Evolutionary conservation across 1,140 invertebrate species (phyloP), one percentile per base, ranked within the genome.

Genomic region (Patella vulgata): DNA sequence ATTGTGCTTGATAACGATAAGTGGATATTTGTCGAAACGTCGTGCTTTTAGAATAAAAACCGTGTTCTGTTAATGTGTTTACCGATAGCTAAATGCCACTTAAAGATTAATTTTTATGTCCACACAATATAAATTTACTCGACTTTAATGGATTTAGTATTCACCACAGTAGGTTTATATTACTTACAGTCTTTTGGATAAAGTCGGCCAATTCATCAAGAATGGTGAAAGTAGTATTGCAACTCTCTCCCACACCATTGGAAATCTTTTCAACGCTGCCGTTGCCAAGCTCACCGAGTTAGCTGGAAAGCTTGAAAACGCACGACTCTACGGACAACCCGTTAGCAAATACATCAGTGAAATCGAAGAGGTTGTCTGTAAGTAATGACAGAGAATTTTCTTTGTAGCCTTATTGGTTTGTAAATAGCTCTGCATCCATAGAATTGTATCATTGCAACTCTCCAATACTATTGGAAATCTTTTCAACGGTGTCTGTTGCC

Each of bases 351-450:
- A 39, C 52, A 36, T 54, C 28, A 23, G n/a, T 40, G 33, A 54
- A 40, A 54, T 54, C 52, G 36, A 54, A 33, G 40, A 25, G n/a
- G 33, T 54, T 23, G 52, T 54, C 14, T 14, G 52, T 54, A 54
- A 36, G 36, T 54, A 39, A 21, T 23, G 4, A 21, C 6, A n/a
- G n/a, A 14, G n/a, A 4, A 12, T 12, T 27, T 27, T 12, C 27
- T 12, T 36, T 14, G 5, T 36, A 36, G 14, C 33, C 14, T 5
- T 8, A 8, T 36, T 5, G 5, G 33, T 36, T 36, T 36, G 33
- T 5, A 36, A 14, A 36, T 8, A 36, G 14, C 33, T 36, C 5
- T 5, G 33, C 6, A 36, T 8, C 6, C n/a, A n/a, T n/a, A n/a
- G n/a, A n/a, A n/a, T n/a, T n/a, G 19, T 9, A 36, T 40, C 9